Percentiles rank a stretch among this genome's conserved stretches.
Conservation (phyloP, 2,113 vertebrate genomes). For the Bucco capensis region DNA sequence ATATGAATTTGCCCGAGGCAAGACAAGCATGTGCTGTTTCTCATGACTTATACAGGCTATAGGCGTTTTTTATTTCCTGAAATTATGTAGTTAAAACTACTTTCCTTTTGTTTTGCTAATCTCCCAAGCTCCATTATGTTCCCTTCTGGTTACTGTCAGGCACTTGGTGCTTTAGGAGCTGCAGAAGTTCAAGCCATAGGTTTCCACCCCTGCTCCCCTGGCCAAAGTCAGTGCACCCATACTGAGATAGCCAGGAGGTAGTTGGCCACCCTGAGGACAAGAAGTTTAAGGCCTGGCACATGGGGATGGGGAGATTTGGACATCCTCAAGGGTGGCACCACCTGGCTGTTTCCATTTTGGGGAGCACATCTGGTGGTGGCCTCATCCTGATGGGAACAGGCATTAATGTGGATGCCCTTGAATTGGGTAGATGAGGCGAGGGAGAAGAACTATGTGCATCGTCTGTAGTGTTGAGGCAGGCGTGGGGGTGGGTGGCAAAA, state of each 20-base stretch:
- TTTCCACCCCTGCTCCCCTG: not conserved
- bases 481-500: not conserved
- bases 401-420: not conserved
- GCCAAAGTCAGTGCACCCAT: not conserved
- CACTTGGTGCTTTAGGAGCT: not conserved
- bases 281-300: not conserved
- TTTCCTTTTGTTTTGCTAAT: not conserved
- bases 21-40: not conserved
- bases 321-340: rapidly evolving
- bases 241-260: not conserved
- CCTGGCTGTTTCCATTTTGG: not conserved
- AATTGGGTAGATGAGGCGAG: not conserved
- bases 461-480: rapidly evolving
- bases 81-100: not conserved
- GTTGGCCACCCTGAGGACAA: rapidly evolving
- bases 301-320: not conserved
- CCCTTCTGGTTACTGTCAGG: not conserved
- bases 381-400: not conserved
- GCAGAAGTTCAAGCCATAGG: not conserved
- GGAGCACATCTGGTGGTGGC: not conserved
- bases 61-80: not conserved
- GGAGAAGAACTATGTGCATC: rapidly evolving
- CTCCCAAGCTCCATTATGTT: not conserved
- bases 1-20: slow-evolving; percentile 21
- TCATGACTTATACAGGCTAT: not conserved